These are phyloP conservation scores for Galaxias olidus DNA, from an alignment of 2,797 vertebrate genomes.

Conservation along the genomic window DNA sequence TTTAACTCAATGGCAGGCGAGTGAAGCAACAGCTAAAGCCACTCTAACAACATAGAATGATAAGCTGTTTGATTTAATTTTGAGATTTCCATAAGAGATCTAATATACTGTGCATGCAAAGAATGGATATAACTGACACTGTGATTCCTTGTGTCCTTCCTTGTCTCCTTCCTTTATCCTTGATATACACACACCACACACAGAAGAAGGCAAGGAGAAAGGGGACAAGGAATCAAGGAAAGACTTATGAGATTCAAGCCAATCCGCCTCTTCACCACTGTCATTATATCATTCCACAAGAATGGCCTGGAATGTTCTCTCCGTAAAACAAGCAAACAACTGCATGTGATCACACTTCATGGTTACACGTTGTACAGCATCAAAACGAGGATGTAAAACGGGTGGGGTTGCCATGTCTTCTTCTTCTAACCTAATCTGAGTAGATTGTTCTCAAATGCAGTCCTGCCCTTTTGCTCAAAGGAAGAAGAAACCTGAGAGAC, in stretches of 20 bases:
- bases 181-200: background rate
- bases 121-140: no score
- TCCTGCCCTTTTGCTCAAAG: conserved; percentile 18
- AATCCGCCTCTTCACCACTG: conserved; percentile 43
- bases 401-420: conserved; percentile 26
- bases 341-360: conserved; percentile 46
- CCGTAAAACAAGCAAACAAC: conserved; percentile 35
- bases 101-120: no score
- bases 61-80: no score
- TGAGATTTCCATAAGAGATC: no score
- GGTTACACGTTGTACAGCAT: conserved; percentile 32
- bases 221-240: conserved; percentile 28
- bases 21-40: no score
- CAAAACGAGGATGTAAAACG: conserved; percentile 37
- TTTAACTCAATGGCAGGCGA: no score
- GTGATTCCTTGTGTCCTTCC: no score
- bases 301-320: conserved; percentile 69
- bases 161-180: no score
- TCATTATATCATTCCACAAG: conserved; percentile 62
- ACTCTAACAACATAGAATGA: no score
- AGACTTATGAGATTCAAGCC: conserved; percentile 35
- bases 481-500: conserved; percentile 13
- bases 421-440: conserved; percentile 11
- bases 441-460: conserved; percentile 8
- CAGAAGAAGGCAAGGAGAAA: background rate